Conservation (phyloP, 2,113 vertebrate genomes). For the Rhabdomys dilectus region DNA sequence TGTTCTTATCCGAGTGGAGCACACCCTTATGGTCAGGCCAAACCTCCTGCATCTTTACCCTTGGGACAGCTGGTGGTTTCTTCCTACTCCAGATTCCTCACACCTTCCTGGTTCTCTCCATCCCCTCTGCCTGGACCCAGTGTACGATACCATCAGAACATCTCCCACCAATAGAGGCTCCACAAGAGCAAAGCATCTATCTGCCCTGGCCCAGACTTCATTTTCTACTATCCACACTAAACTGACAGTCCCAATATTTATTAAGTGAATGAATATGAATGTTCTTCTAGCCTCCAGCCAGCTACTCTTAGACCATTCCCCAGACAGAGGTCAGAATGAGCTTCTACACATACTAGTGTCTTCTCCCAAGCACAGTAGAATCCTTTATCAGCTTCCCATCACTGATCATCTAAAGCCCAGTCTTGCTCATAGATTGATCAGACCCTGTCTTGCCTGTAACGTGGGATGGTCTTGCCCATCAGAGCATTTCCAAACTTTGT, state of each 20-base stretch:
- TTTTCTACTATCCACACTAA: not conserved
- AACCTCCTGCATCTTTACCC: not conserved
- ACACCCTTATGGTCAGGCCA: not conserved
- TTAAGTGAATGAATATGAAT: not conserved
- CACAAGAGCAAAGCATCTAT: not conserved
- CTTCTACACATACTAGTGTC: not conserved
- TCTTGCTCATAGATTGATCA: not conserved
- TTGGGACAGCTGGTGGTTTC: not conserved
- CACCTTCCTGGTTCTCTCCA: not conserved
- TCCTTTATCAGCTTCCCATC: not conserved
- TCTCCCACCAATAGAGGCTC: not conserved
- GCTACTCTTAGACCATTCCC: not conserved
- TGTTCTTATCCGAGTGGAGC: not conserved
- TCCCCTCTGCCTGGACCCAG: not conserved
- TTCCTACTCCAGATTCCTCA: not conserved
- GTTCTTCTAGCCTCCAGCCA: not conserved
- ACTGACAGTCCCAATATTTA: not conserved
- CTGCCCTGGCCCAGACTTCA: not conserved
- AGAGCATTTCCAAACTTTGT: not conserved
- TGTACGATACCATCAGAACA: not conserved
- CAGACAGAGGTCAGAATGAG: not conserved
- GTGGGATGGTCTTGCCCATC: not conserved
- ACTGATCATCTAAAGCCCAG: too few relatives aligned
- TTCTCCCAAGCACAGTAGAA: not conserved
- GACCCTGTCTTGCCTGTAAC: not conserved